Evolutionary conservation across 2,888 invertebrate species (phyloP).

Genomic region (Sinelater perroti): DNA sequence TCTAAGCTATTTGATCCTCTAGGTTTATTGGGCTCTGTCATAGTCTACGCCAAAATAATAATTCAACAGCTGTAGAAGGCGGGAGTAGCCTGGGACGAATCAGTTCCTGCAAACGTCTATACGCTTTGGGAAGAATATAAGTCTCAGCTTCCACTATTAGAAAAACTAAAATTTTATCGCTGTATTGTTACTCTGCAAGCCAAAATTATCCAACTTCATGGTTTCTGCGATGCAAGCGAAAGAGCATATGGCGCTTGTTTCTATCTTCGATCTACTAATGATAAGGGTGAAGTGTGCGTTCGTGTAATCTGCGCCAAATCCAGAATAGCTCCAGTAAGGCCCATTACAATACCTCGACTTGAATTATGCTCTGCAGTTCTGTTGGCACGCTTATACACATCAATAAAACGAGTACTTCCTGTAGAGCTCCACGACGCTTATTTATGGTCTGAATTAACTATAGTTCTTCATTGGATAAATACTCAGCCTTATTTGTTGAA

Average conservation of each 20-base stretch:
- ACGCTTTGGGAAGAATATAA: too few relatives aligned
- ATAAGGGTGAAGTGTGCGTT: constrained; percentile 6
- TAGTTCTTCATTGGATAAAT: constrained; percentile 41
- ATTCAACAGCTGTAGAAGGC: too few relatives aligned
- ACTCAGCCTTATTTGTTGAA: constrained; percentile 34
- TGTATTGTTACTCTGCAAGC: too few relatives aligned
- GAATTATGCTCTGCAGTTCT: constrained; percentile 41
- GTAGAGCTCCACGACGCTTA: constrained; percentile 12
- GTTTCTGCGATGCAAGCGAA: constrained; percentile 42
- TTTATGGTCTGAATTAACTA: constrained; percentile 44
- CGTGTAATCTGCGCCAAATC: constrained; percentile 44
- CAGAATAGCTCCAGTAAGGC: constrained; percentile 40
- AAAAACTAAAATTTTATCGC: too few relatives aligned
- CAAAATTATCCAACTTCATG: constrained; percentile 36
- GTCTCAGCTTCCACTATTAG: too few relatives aligned
- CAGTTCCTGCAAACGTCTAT: too few relatives aligned
- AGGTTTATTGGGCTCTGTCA: too few relatives aligned
- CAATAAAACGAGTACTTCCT: constrained; percentile 20
- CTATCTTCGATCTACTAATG: constrained; percentile 41
- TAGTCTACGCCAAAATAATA: too few relatives aligned
- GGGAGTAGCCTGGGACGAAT: too few relatives aligned
- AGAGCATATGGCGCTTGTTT: constrained; percentile 44
- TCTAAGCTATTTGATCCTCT: too few relatives aligned
- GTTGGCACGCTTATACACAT: constrained; percentile 36
- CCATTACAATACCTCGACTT: constrained; percentile 37